These are phyloP conservation scores for Metallyticus violacea DNA, from an alignment of 2,888 invertebrate species.

Conservation along the genomic window DNA sequence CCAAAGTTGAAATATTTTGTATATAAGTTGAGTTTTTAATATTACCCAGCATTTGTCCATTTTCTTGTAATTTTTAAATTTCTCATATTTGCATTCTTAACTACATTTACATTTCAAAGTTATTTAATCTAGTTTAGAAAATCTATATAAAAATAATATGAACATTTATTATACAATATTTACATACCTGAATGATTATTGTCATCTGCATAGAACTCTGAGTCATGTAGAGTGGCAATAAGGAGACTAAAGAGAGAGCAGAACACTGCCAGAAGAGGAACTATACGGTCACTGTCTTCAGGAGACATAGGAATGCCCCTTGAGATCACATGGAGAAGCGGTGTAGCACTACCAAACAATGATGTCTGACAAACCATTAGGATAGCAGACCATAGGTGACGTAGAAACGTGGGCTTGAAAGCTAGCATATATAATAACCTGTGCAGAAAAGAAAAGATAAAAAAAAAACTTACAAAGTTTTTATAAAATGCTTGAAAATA, in stretches of 20 bases:
- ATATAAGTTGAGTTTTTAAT: no score
- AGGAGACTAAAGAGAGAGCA: constrained; percentile 78
- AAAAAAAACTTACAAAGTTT: background rate
- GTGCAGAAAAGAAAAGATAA: constrained; percentile 23
- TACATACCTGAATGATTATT: constrained; percentile 29
- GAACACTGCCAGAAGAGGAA: constrained; percentile 79
- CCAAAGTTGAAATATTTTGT: no score
- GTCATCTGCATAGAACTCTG: constrained; percentile 69
- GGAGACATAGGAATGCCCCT: constrained; percentile 61
- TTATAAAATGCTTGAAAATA: constrained; percentile 5
- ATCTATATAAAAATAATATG: no score
- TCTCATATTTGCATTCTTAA: no score
- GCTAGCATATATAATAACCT: constrained; percentile 76
- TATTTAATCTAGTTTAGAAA: no score
- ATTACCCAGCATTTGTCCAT: no score
- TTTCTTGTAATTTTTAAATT: no score
- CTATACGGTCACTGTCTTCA: constrained; percentile 63
- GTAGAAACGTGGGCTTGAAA: constrained; percentile 73
- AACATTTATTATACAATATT: background rate
- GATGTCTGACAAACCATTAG: constrained; percentile 49
- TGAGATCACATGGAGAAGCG: constrained; percentile 63
- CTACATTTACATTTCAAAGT: no score
- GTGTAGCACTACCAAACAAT: constrained; percentile 51
- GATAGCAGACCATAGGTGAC: constrained; percentile 66
- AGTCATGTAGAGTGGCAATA: constrained; percentile 80